Evolutionary conservation across 2,888 invertebrate genomes (phyloP), one percentile per base, ranked within the genome.

Genomic region (Thera britannica): DNA sequence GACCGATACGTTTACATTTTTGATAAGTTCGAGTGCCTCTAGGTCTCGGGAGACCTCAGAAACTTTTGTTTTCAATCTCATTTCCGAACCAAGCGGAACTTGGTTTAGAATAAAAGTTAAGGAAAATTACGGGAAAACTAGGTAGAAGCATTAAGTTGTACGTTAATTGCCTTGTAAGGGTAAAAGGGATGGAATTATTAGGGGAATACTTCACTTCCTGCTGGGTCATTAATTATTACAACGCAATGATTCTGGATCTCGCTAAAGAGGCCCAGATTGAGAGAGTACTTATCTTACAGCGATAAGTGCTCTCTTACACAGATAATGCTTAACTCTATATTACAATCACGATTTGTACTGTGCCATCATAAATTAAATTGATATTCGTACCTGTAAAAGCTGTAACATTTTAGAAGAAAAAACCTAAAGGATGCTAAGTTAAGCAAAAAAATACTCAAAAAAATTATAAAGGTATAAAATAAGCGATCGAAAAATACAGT

Each of bases 121-220:
- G 70, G 76, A 73, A 73, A 72, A 74, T 72, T 71, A 72, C 70
- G 65, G 66, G 73, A 68, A 73, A 71, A 71, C 72, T 68, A 70
- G 70, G 71, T 68, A 67, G 68, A 68, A 70, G 72, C 71, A 74
- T 73, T 74, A 74, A 70, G 73, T 74, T 72, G 68, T 68, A 71
- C 71, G 75, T 77, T 76, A 75, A 80, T 80, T 79, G 73, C 78
- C 76, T 78, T 76, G 73, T 75, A 72, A 77, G 77, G 79, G 77
- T 72, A 72, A 79, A 81, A 77, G 73, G 79, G 78, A 79, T 77
- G 77, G 78, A 77, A 79, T 79, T 79, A 80, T 80, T 77, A 70
- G 72, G 68, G 72, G 74, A 77, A 68, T 70, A 70, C 69, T 70
- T 75, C 72, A 72, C 72, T 75, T 75, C 75, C 72, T 68, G 67